A percentile compares a stretch with the other conserved stretches of the same genome.
Conservation (phyloP, 2,888 invertebrate genomes). For the Euspilapteryx auroguttella region DNA sequence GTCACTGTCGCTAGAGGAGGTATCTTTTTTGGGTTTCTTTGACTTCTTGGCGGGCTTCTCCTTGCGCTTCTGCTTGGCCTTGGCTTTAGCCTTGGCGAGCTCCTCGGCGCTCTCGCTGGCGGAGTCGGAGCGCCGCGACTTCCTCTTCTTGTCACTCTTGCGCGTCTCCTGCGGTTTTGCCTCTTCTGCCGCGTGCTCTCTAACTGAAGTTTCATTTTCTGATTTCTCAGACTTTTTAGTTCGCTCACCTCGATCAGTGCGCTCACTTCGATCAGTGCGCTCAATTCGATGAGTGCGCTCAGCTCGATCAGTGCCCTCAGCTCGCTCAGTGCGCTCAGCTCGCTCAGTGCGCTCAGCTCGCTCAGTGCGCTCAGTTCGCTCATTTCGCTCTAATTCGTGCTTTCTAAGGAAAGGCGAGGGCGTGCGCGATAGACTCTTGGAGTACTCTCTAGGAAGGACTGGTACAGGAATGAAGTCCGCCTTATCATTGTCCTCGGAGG, state of each 20-base stretch:
- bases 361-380: no score
- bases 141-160: constrained; percentile 56
- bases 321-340: no score
- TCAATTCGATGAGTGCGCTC: no score
- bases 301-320: no score
- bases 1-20: constrained; percentile 51
- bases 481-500: constrained; percentile 44
- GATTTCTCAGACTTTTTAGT: constrained; percentile 43
- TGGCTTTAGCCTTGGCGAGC: constrained; percentile 37
- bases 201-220: constrained; percentile 41
- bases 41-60: constrained; percentile 61
- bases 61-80: constrained; percentile 46
- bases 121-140: constrained; percentile 50
- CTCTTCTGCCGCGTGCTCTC: constrained; percentile 48
- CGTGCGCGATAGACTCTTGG: constrained; percentile 79
- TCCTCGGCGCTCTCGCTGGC: constrained; percentile 51
- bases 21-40: constrained; percentile 50
- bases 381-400: constrained; percentile 59
- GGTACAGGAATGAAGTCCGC: constrained; percentile 40
- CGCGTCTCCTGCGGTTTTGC: constrained; percentile 24
- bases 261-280: no score
- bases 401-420: constrained; percentile 83
- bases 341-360: no score
- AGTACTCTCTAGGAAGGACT: constrained; percentile 58
- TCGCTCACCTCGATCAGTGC: no score